Percentiles rank a stretch among this genome's conserved stretches.
Conservation (phyloP, 2,797 vertebrate species). For the Euphonia xanthogaster region DNA sequence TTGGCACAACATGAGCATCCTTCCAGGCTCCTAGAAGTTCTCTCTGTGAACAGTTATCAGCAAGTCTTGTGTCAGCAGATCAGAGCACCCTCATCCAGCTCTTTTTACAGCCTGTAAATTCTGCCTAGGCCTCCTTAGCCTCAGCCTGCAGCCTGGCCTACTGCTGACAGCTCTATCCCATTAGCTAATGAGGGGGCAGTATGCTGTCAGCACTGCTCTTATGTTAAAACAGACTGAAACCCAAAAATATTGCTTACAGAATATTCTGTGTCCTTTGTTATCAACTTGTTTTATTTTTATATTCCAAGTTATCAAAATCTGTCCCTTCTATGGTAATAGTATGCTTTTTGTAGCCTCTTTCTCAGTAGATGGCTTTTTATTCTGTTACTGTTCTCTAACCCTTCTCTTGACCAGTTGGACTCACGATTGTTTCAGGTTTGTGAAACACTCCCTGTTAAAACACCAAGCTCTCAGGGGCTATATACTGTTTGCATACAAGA, state of each 20-base stretch:
- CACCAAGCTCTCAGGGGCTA: background rate
- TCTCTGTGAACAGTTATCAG: background rate
- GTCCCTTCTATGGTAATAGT: background rate
- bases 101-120: background rate
- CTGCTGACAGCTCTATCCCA: background rate
- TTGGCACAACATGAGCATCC: background rate
- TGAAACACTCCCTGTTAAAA: background rate
- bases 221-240: background rate
- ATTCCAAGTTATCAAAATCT: background rate
- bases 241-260: background rate
- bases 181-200: background rate
- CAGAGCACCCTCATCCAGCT: background rate
- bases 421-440: background rate
- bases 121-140: background rate
- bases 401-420: background rate
- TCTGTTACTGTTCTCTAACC: background rate
- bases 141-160: background rate
- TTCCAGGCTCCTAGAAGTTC: background rate
- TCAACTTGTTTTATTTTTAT: background rate
- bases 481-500: background rate
- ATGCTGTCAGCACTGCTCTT: background rate
- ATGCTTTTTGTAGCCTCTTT: background rate
- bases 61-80: background rate
- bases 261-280: background rate
- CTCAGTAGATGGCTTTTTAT: background rate